A percentile compares a stretch with the other conserved stretches of the same genome.
These are phyloP conservation scores for Chaetorhynchus papuensis DNA, from an alignment of 2,113 vertebrate genomes.

Conservation along the genomic window DNA sequence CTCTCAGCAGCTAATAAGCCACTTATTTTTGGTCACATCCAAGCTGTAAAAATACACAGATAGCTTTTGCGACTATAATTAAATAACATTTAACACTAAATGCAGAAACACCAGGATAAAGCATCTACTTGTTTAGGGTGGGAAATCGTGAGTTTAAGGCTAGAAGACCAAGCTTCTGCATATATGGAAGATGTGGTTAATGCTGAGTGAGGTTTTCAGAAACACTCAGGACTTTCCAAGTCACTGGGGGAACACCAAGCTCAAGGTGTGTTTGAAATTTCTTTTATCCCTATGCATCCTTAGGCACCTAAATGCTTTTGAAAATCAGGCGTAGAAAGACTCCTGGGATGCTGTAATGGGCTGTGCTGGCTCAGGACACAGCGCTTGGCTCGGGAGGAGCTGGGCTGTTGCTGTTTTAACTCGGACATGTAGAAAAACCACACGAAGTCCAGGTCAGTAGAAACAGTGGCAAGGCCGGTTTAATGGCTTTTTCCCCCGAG, in stretches of 20 bases:
- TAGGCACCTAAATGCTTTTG: not conserved
- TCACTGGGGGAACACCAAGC: not conserved
- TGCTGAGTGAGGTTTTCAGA: not conserved
- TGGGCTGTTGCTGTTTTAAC: too few species aligned
- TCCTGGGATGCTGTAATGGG: not conserved
- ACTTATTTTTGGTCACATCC: not conserved
- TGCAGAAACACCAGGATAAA: not conserved
- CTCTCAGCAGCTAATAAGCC: conserved; percentile 32
- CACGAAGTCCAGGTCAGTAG: too few species aligned
- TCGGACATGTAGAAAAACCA: too few species aligned
- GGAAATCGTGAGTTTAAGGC: not conserved
- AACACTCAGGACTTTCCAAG: not conserved
- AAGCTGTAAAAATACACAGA: conserved; percentile 20
- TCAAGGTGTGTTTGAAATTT: not conserved
- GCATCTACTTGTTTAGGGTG: not conserved
- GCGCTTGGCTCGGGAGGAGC: not conserved
- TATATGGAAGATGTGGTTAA: not conserved
- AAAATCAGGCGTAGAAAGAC: not conserved
- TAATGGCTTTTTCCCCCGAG: too few species aligned
- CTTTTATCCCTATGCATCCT: not conserved
- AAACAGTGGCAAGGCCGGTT: too few species aligned
- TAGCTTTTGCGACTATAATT: not conserved
- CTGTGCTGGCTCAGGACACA: not conserved
- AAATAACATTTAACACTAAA: conserved; percentile 3
- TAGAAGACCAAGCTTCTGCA: not conserved